A percentile compares a stretch with the other conserved stretches of the same genome.
Conservation (phyloP, 2,113 vertebrate species). For the Sialia sialis region DNA sequence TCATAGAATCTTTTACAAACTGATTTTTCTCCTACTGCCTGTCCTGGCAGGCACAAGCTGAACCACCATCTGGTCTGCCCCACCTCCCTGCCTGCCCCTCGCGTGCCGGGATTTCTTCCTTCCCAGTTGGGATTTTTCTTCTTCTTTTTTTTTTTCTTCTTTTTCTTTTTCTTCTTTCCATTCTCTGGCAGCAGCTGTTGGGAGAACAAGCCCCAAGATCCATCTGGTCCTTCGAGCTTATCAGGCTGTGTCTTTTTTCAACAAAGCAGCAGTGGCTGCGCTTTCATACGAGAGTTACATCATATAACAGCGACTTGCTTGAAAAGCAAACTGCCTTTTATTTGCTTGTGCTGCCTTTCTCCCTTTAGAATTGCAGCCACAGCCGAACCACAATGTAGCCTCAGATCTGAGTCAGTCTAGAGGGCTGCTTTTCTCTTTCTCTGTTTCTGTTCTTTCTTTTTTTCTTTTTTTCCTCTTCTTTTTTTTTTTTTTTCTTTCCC, state of each 20-base stretch:
- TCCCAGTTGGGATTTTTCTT: neutral
- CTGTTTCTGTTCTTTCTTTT: neutral
- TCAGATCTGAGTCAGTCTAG: constrained; percentile 42
- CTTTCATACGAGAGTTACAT: constrained; percentile 36
- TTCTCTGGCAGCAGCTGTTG: constrained; percentile 58
- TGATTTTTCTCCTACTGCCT: neutral
- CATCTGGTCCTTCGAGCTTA: constrained; percentile 19
- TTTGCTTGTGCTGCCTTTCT: constrained; percentile 32
- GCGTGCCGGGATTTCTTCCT: neutral
- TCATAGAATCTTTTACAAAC: neutral
- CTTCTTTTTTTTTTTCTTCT: neutral
- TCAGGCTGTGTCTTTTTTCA: neutral
- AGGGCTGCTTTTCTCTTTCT: constrained; percentile 4
- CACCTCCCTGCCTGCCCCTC: neutral
- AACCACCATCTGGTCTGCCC: constrained; percentile 27
- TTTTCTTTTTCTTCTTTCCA: neutral
- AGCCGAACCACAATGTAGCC: neutral
- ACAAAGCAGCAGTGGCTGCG: neutral
- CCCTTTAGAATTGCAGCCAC: constrained; percentile 28
- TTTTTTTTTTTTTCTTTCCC: neutral
- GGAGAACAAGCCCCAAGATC: constrained; percentile 29
- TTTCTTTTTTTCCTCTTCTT: rapidly evolving
- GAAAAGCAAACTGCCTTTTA: constrained; percentile 38
- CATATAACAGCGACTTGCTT: constrained; percentile 44
- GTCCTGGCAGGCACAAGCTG: neutral